These are phyloP conservation scores for Antrozous pallidus DNA, from an alignment of 2,797 vertebrate species.

Conservation along the genomic window DNA sequence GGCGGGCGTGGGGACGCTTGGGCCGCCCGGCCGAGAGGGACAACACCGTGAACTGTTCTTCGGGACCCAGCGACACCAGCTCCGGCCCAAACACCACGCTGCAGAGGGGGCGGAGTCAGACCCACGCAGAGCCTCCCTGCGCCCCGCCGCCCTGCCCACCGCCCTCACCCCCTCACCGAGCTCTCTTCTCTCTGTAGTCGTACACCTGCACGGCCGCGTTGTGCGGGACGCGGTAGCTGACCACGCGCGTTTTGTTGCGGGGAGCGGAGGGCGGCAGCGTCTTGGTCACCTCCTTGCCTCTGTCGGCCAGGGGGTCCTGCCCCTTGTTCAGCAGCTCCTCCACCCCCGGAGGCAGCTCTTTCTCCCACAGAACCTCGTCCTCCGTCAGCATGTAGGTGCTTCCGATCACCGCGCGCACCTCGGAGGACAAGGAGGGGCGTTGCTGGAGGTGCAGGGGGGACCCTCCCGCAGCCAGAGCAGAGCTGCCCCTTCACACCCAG, in stretches of 20 bases:
- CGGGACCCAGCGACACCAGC: constrained; percentile 91
- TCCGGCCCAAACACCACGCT: constrained; percentile 94
- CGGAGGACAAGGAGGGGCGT: background rate
- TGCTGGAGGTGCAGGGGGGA: background rate
- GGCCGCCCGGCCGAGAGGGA: constrained; percentile 92
- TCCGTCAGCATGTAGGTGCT: constrained; percentile 93
- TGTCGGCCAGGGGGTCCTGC: constrained; percentile 86
- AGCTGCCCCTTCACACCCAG: background rate
- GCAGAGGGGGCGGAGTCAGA: background rate
- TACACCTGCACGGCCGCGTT: constrained; percentile 94
- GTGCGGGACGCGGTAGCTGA: constrained; percentile 91
- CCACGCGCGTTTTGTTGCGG: constrained; percentile 83
- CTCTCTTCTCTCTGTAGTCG: constrained; percentile 91
- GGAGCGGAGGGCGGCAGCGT: background rate
- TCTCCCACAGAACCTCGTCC: constrained; percentile 92
- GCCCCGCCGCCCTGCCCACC: rapidly evolving
- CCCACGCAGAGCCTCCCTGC: rapidly evolving
- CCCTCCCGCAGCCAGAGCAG: rapidly evolving
- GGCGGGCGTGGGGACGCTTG: constrained; percentile 89
- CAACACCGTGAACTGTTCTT: constrained; percentile 93
- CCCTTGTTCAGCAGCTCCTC: constrained; percentile 84
- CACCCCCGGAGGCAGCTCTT: constrained; percentile 87
- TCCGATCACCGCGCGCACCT: constrained; percentile 92
- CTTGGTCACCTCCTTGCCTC: background rate
- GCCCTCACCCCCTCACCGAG: constrained; percentile 82